Base-by-base conservation (phyloP, 1,140 invertebrate genomes). In the Chrysoperla carnea region DNA sequence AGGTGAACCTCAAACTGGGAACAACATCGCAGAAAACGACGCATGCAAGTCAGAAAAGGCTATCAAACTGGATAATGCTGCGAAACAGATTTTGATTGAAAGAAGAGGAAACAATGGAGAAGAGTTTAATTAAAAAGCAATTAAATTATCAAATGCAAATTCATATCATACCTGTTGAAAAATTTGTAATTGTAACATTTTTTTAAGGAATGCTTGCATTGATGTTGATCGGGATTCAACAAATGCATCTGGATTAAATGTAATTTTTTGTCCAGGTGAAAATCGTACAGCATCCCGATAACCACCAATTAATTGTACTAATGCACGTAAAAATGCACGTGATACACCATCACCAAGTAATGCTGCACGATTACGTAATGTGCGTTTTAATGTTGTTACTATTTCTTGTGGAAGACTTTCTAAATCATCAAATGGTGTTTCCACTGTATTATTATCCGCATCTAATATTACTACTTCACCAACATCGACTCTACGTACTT, bases 151-250 rank as follows among this genome's bases (percentile, higher is more conserved):
- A n/a, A n/a, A n/a, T n/a, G n/a, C n/a, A n/a, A n/a, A n/a, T n/a
- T n/a, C n/a, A 23, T 5, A 23, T 23, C 40, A 47, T 60, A 87
- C 84, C 72, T 93, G 88, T 56, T 87, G 84, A 65, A 96, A 96
- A 52, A 94, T 93, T 66, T 96, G 91, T 11, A 93, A 68, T 45
- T 91, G 76, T 38, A 94, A 66, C 77, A 96, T 90, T 66, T 89
- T 84, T 51, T 76, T 70, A 17, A 94, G 66, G 65, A 93, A 93
- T 2, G 85, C 80, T 56, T 90, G 85, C 69, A 92, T 78, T 6
- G 78, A 72, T 42, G 76, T 62, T 27, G 84, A 76, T 43, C 88
- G 70, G 29, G 81, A 85, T 57, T 78, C 78, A 8, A 95, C 77
- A 60, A 95, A 94, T 40, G 75, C 73, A 51, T 92, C 84, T 37